A percentile compares a stretch with the other conserved stretches of the same genome.
Evolutionary conservation across 2,113 vertebrate species (phyloP).

Genomic region (Neolamprologus tretocephalus): DNA sequence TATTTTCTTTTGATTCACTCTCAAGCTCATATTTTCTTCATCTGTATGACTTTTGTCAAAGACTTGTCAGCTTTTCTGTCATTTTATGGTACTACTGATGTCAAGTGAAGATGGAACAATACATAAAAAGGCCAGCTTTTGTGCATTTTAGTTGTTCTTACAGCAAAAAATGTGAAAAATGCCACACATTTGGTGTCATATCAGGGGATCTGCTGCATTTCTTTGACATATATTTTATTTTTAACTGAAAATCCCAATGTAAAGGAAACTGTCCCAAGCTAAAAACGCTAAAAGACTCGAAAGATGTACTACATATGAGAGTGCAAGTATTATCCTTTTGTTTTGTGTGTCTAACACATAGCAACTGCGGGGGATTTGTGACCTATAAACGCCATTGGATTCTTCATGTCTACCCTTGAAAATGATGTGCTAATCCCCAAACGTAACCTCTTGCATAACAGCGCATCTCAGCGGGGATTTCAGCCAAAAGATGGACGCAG

Average conservation of each 20-base stretch:
- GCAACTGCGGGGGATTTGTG: conserved; percentile 29
- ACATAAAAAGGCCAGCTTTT: background rate
- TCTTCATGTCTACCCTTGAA: conserved; percentile 54
- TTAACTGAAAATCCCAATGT: background rate
- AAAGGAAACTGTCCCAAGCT: background rate
- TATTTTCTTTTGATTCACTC: background rate
- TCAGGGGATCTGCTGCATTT: background rate
- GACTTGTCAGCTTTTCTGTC: background rate
- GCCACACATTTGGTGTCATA: background rate
- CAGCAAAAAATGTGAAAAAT: background rate
- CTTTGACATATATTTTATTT: background rate
- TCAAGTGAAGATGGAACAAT: background rate
- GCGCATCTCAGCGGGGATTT: conserved; percentile 45
- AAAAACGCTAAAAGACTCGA: background rate
- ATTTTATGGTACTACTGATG: background rate
- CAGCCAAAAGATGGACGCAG: conserved; percentile 38
- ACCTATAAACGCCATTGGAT: conserved; percentile 35
- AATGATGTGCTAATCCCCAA: conserved; percentile 59
- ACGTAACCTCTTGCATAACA: conserved; percentile 58
- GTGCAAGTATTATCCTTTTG: background rate
- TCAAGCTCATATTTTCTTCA: background rate
- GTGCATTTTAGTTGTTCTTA: background rate
- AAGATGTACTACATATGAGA: background rate
- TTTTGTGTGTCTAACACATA: background rate
- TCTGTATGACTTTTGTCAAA: background rate